phyloP scores from a whole-genome alignment of 2,113 vertebrate genomes.

The Forbesichthys agassizii region DNA sequence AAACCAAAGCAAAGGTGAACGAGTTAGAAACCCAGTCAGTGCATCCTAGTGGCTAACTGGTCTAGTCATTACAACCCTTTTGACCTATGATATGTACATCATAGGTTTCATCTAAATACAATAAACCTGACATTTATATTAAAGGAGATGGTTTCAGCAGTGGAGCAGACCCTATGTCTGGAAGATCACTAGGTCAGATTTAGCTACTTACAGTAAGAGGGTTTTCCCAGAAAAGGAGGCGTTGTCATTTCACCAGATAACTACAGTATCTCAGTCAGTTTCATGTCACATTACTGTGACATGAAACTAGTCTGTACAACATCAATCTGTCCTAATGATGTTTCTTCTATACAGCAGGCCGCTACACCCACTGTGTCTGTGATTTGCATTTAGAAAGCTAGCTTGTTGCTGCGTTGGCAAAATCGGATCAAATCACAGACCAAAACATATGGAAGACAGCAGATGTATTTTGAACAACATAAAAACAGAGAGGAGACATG shows the following conservation, averaged over 20 bases:
- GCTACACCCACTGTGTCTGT: conserved; percentile 22
- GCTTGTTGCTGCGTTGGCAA: conserved; percentile 19
- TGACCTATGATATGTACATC: too few relatives aligned
- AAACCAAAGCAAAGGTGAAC: too few relatives aligned
- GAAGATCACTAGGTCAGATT: conserved; percentile 19
- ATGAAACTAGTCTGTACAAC: conserved; percentile 30
- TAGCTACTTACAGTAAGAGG: background rate
- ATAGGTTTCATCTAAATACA: too few relatives aligned
- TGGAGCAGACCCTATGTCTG: conserved; percentile 17
- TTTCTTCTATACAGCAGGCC: conserved; percentile 8
- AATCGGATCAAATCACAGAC: conserved; percentile 32
- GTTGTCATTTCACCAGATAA: background rate
- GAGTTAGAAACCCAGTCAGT: too few relatives aligned
- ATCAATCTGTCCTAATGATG: conserved; percentile 45
- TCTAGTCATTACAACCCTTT: too few relatives aligned
- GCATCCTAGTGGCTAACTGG: too few relatives aligned
- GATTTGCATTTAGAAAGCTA: conserved; percentile 36
- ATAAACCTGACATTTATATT: conserved; percentile 24
- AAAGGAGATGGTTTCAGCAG: conserved; percentile 23
- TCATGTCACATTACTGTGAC: conserved; percentile 30
- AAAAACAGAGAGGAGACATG: conserved; percentile 21
- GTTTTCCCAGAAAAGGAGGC: background rate
- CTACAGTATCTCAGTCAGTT: too few relatives aligned
- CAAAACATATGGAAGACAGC: conserved; percentile 37
- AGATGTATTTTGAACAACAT: conserved; percentile 33